phyloP scores from a whole-genome alignment of 2,888 invertebrate genomes.

The Bugulina stolonifera region DNA sequence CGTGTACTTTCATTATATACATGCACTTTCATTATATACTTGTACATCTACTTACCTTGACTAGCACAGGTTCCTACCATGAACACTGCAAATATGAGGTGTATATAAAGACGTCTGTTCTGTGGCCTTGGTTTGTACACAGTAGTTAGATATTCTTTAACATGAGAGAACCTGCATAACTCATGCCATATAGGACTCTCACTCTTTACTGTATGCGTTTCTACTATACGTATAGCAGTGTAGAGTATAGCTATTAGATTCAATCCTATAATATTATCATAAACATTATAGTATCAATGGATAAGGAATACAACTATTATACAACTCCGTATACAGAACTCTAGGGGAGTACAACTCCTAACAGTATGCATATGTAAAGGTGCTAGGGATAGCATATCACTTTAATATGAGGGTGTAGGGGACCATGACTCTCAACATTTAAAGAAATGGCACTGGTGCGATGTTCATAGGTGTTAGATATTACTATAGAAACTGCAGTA shows the following conservation, averaged over 20 bases:
- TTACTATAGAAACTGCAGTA: too few species aligned
- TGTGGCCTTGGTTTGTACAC: slow-evolving; percentile 21
- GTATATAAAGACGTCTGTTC: slow-evolving; percentile 2
- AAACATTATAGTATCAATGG: not conserved
- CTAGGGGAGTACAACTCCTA: not conserved
- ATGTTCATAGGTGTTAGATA: too few species aligned
- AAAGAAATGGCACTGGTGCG: too few species aligned
- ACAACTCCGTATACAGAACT: not conserved
- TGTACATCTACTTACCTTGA: slow-evolving; percentile 10
- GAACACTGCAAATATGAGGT: slow-evolving; percentile 2
- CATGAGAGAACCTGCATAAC: slow-evolving; percentile 12
- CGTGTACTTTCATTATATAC: too few species aligned
- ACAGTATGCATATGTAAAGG: too few species aligned
- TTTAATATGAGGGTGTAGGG: too few species aligned
- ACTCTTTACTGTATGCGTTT: slow-evolving; percentile 10
- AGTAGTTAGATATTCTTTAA: slow-evolving; percentile 7
- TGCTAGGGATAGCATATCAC: too few species aligned
- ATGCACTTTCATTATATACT: too few species aligned
- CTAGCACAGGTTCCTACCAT: slow-evolving; percentile 13
- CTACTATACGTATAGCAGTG: slow-evolving; percentile 12
- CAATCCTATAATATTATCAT: not conserved
- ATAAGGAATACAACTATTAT: not conserved
- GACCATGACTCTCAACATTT: too few species aligned
- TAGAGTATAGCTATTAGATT: not conserved
- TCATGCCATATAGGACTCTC: slow-evolving; percentile 18